Conservation (phyloP, 2,888 invertebrate species). For the Cataglyphis rosenhaueri region DNA sequence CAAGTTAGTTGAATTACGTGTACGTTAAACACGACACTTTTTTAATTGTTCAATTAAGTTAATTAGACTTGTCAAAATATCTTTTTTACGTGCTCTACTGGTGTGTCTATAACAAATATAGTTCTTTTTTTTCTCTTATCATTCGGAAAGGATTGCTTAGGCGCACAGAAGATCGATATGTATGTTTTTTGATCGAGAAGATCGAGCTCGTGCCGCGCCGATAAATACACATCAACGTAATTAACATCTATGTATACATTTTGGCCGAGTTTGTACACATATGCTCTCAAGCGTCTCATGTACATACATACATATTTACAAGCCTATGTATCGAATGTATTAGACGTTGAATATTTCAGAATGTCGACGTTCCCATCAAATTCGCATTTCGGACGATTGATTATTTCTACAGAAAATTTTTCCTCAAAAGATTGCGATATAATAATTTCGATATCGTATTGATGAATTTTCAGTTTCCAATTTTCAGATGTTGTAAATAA, state of each 20-base stretch:
- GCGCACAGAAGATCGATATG: constrained; percentile 50
- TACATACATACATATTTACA: constrained; percentile 58
- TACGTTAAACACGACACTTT: constrained; percentile 17
- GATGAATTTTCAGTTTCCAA: not conserved
- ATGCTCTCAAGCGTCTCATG: constrained; percentile 39
- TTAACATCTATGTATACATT: constrained; percentile 53
- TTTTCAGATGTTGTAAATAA: not conserved
- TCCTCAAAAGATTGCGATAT: not conserved
- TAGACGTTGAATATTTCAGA: constrained; percentile 33
- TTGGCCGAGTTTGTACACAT: constrained; percentile 53
- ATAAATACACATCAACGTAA: constrained; percentile 39
- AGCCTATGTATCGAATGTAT: constrained; percentile 10
- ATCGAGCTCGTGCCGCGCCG: constrained; percentile 18
- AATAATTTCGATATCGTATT: not conserved
- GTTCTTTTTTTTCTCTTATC: constrained; percentile 9
- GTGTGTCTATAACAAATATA: constrained; percentile 45
- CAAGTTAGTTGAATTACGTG: constrained; percentile 16
- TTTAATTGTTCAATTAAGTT: constrained; percentile 6
- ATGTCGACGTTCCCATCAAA: constrained; percentile 9
- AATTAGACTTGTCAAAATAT: constrained; percentile 45
- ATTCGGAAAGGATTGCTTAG: constrained; percentile 24
- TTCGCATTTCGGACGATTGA: constrained; percentile 24
- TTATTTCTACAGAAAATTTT: constrained; percentile 15
- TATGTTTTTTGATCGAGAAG: constrained; percentile 28
- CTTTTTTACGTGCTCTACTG: constrained; percentile 27